Evolutionary conservation across 2,888 invertebrate genomes (phyloP).

Genomic region (Plagodis dolabraria): DNA sequence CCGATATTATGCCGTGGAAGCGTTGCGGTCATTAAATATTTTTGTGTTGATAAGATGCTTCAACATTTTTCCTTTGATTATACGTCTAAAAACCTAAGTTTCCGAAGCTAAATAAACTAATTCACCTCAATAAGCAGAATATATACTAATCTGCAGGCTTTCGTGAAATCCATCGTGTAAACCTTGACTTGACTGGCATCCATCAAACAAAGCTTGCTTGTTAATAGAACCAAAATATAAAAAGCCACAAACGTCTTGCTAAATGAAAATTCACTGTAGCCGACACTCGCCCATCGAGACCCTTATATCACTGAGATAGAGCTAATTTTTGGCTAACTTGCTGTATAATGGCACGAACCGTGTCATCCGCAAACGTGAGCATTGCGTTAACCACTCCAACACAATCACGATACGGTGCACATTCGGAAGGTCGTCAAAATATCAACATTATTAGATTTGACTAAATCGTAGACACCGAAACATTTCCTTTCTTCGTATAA

Average conservation of each 20-base stretch:
- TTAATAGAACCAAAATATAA: conserved; percentile 75
- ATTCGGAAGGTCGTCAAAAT: conserved; percentile 68
- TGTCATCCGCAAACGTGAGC: conserved; percentile 63
- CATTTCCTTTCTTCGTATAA: conserved; percentile 61
- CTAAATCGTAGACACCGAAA: conserved; percentile 56
- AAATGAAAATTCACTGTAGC: conserved; percentile 63
- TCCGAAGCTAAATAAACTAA: conserved; percentile 21
- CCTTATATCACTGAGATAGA: conserved; percentile 52
- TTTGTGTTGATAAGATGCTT: conserved; percentile 47
- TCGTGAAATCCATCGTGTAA: conserved; percentile 63
- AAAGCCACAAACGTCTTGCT: conserved; percentile 65
- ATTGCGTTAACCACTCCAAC: conserved; percentile 71
- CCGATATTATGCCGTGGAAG: conserved; percentile 47
- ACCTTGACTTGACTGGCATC: conserved; percentile 66
- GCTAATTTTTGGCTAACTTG: conserved; percentile 52
- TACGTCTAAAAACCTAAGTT: conserved; percentile 29
- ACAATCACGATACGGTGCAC: conserved; percentile 69
- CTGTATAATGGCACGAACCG: conserved; percentile 50
- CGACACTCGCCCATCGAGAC: conserved; percentile 47
- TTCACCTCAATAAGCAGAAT: conserved; percentile 46
- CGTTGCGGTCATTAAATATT: conserved; percentile 53
- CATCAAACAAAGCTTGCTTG: conserved; percentile 71
- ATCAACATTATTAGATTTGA: conserved; percentile 76
- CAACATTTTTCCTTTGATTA: conserved; percentile 38
- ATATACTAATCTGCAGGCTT: conserved; percentile 46